Evolutionary conservation across 2,797 vertebrate species (phyloP).

Genomic region (Hyperoplus immaculatus): DNA sequence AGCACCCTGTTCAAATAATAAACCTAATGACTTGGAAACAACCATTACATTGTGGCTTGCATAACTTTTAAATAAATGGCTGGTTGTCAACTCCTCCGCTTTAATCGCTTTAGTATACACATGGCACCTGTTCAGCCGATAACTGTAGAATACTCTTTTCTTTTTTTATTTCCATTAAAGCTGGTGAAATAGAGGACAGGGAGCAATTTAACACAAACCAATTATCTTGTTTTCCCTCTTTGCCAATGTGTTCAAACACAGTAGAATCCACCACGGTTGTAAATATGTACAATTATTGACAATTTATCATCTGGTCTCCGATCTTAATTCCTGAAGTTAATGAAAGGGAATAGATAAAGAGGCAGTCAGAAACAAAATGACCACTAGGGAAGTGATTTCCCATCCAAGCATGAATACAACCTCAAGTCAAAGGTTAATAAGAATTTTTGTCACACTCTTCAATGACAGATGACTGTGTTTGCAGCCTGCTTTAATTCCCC

Average conservation of each 20-base stretch:
- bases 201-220: constrained; percentile 25
- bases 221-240: constrained; percentile 32
- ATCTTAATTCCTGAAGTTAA: neutral
- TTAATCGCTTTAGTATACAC: constrained; percentile 52
- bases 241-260: constrained; percentile 50
- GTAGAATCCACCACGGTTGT: neutral
- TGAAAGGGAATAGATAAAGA: neutral
- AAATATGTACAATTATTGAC: constrained; percentile 44
- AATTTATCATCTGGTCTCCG: constrained; percentile 42
- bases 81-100: constrained; percentile 48
- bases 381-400: neutral
- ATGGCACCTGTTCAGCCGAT: constrained; percentile 59
- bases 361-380: neutral
- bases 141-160: constrained; percentile 41
- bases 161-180: constrained; percentile 51
- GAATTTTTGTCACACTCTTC: constrained; percentile 7
- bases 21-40: constrained; percentile 60
- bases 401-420: constrained; percentile 16
- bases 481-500: neutral
- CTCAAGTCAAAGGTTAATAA: constrained; percentile 22
- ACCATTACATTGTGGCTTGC: constrained; percentile 46
- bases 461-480: constrained; percentile 12
- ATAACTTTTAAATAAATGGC: constrained; percentile 49
- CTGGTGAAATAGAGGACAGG: constrained; percentile 33
- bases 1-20: constrained; percentile 48